phyloP scores from a whole-genome alignment of 2,797 vertebrate genomes.

The Gymnoscopelus braueri region DNA sequence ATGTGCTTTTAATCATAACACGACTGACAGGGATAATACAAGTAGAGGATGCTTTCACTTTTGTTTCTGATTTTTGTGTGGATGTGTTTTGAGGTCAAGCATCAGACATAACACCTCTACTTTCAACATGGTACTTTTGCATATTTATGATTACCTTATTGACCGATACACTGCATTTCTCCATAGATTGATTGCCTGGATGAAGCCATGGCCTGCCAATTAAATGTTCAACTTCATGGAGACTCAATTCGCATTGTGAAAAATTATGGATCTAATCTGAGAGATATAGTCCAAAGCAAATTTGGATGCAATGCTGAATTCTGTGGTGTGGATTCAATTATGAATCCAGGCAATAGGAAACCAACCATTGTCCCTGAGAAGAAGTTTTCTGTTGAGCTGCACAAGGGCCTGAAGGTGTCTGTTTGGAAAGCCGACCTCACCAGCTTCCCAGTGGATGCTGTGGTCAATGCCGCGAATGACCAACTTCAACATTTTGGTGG shows the following conservation, averaged over 20 bases:
- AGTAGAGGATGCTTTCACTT: too few relatives aligned
- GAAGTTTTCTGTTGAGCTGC: constrained; percentile 66
- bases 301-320: constrained; percentile 78
- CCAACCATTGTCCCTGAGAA: background rate
- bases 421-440: constrained; percentile 90
- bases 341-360: accelerated
- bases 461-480: constrained; percentile 91
- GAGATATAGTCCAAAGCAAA: constrained; percentile 68
- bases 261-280: constrained; percentile 46
- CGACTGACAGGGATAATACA: too few relatives aligned
- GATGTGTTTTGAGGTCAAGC: background rate
- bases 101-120: background rate
- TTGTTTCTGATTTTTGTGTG: too few relatives aligned
- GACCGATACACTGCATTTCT: background rate
- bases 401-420: constrained; percentile 67
- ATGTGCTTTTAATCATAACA: too few relatives aligned
- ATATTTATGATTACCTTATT: background rate
- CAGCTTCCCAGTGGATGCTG: constrained; percentile 74
- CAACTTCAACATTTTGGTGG: constrained; percentile 75
- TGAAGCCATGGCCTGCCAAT: constrained; percentile 34
- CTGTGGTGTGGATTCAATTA: constrained; percentile 39
- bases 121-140: background rate
- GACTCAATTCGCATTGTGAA: constrained; percentile 64
- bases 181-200: background rate
- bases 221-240: constrained; percentile 56